Evolutionary conservation across 2,797 vertebrate species (phyloP).

Genomic region (Clarias platycephalus): DNA sequence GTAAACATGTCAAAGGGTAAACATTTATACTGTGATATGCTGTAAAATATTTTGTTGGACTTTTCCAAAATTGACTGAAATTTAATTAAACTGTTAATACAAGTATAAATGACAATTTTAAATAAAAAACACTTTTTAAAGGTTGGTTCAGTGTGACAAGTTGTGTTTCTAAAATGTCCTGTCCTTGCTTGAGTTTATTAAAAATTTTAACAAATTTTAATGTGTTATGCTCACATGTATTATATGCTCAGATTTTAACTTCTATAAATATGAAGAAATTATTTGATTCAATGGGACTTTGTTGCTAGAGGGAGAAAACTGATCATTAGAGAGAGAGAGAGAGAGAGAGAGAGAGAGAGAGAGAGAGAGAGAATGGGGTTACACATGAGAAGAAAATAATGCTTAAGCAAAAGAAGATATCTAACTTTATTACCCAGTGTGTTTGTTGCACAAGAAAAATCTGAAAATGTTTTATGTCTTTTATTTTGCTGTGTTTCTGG

Average conservation of each 20-base stretch:
- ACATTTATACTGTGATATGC: not conserved
- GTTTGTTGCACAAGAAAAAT: not conserved
- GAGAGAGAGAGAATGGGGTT: not conserved
- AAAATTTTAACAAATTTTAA: not conserved
- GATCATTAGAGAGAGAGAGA: not conserved
- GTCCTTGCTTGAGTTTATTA: not conserved
- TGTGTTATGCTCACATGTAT: too few relatives aligned
- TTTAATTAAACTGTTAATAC: not conserved
- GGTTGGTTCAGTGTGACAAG: not conserved
- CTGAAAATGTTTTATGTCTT: slow-evolving; percentile 6
- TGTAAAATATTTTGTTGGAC: not conserved
- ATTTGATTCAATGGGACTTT: not conserved
- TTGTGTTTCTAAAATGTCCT: not conserved
- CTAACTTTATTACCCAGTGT: not conserved
- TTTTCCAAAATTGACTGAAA: not conserved
- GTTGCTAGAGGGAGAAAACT: not conserved
- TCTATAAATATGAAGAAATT: not conserved
- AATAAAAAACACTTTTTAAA: not conserved
- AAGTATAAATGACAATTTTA: not conserved
- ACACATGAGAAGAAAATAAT: not conserved
- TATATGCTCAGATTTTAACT: not conserved
- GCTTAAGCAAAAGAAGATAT: not conserved
- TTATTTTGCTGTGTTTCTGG: not conserved
- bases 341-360: not conserved
- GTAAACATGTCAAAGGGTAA: not conserved